Evolutionary conservation across 2,113 vertebrate genomes (phyloP).

Genomic region (Entomyzon cyanotis): DNA sequence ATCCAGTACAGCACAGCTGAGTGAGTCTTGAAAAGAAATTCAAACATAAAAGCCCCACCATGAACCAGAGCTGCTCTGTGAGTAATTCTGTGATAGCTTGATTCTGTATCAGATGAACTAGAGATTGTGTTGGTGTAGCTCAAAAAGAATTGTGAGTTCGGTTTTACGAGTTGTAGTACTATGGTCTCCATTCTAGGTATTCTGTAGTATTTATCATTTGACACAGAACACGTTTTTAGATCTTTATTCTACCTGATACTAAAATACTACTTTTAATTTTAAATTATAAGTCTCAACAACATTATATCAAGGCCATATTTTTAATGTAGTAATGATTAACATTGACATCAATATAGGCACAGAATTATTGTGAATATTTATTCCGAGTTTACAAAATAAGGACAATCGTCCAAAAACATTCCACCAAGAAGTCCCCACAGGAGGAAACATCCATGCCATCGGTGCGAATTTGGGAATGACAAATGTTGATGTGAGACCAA

Average conservation of each 20-base stretch:
- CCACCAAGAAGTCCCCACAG: fast-evolving
- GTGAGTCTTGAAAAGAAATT: background rate
- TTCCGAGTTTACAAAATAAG: background rate
- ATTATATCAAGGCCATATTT: background rate
- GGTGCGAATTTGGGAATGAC: background rate
- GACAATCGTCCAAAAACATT: background rate
- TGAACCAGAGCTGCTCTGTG: background rate
- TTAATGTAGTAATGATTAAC: background rate
- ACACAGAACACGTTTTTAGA: background rate
- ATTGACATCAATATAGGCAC: background rate
- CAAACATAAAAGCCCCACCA: background rate
- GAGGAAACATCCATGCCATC: fast-evolving
- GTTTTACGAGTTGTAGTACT: background rate
- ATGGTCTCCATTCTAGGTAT: background rate
- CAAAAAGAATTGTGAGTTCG: background rate
- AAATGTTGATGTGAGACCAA: background rate
- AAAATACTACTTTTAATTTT: background rate
- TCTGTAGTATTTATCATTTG: background rate
- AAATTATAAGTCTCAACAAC: background rate
- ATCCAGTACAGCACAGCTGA: background rate
- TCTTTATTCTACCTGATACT: background rate
- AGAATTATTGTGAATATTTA: background rate
- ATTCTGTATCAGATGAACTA: background rate
- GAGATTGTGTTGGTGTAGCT: background rate
- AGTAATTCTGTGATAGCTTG: background rate